A percentile compares a stretch with the other conserved stretches of the same genome.
Evolutionary conservation across 2,797 vertebrate genomes (phyloP).

Genomic region (Sebastes goodei): DNA sequence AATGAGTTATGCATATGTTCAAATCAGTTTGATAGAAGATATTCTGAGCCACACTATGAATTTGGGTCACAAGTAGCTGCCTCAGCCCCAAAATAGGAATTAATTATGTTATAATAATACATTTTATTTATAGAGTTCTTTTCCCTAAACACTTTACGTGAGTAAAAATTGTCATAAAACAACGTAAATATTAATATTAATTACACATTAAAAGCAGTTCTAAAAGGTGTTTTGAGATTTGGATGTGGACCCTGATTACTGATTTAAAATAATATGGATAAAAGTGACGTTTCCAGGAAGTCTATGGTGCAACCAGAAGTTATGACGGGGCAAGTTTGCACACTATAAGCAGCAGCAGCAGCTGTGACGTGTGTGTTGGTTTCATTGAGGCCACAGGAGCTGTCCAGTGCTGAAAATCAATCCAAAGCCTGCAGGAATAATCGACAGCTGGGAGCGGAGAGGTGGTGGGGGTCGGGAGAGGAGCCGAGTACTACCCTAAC

Average conservation of each 20-base stretch:
- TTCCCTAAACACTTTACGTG: too few species aligned
- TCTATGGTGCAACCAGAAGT: constrained; percentile 52
- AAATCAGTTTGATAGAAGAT: background rate
- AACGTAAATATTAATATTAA: too few species aligned
- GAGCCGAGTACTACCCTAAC: constrained; percentile 31
- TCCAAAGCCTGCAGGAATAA: constrained; percentile 67
- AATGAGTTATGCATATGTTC: background rate
- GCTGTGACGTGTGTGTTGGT: constrained; percentile 58
- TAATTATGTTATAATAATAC: too few species aligned
- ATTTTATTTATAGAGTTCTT: too few species aligned
- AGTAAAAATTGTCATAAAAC: too few species aligned
- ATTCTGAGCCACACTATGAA: background rate
- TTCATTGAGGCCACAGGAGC: constrained; percentile 70
- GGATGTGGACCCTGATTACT: too few species aligned
- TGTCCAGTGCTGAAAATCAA: constrained; percentile 80
- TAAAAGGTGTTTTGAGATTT: too few species aligned
- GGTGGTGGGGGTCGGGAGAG: background rate
- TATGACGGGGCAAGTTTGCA: constrained; percentile 60
- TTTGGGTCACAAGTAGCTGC: background rate
- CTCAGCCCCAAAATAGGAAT: background rate
- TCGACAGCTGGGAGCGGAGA: constrained; percentile 43
- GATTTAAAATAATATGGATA: background rate
- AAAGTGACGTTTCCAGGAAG: constrained; percentile 16
- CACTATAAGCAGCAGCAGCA: constrained; percentile 39
- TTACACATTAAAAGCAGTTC: too few species aligned